These are phyloP conservation scores for Cariama cristata DNA, from an alignment of 2,113 vertebrate genomes.

Conservation along the genomic window DNA sequence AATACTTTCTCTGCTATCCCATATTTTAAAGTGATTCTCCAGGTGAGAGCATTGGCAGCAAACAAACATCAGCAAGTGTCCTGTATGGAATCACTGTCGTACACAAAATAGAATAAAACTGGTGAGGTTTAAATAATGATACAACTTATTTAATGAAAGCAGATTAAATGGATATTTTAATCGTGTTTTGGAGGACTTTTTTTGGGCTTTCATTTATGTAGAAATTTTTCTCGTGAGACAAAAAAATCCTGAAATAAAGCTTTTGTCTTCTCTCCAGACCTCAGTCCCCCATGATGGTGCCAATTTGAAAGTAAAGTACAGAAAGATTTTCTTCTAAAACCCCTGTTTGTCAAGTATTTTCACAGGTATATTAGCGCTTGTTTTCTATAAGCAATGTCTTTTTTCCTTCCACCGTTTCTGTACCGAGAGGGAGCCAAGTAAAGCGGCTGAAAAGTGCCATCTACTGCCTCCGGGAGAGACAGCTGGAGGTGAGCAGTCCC, in stretches of 20 bases:
- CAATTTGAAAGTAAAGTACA: background rate
- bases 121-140: background rate
- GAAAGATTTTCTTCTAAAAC: background rate
- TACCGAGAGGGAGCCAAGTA: background rate
- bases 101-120: background rate
- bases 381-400: background rate
- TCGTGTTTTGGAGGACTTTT: background rate
- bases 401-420: background rate
- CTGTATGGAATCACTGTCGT: background rate
- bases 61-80: background rate
- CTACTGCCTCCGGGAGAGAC: slow-evolving; percentile 35
- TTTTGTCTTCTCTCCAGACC: background rate
- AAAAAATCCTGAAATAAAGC: background rate
- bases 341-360: background rate
- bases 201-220: background rate
- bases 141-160: background rate
- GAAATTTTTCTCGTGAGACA: background rate
- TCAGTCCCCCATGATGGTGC: background rate
- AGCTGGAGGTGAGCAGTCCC: background rate
- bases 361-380: background rate
- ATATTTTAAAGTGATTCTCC: background rate
- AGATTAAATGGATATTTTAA: background rate
- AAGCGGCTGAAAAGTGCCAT: slow-evolving; percentile 59
- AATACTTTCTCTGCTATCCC: background rate
- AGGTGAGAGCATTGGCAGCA: background rate